These are phyloP conservation scores for Enteromius viviparus DNA, from an alignment of 2,797 vertebrate species.

Conservation along the genomic window DNA sequence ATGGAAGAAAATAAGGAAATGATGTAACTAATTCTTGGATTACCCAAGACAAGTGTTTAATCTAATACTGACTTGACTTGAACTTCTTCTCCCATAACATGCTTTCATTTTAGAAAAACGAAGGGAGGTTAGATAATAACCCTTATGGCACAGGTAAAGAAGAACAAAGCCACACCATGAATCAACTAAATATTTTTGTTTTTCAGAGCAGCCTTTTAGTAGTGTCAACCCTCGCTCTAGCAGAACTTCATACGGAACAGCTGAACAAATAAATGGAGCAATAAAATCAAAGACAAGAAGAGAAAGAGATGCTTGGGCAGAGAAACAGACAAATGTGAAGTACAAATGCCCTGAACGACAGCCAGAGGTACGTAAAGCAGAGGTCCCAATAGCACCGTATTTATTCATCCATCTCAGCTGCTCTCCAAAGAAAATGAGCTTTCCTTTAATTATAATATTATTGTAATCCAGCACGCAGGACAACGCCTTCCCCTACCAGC, in stretches of 20 bases:
- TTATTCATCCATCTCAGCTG: conserved; percentile 27
- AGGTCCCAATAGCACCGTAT: conserved; percentile 22
- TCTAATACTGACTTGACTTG: not conserved
- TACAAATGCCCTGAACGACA: conserved; percentile 14
- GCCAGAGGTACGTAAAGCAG: conserved; percentile 23
- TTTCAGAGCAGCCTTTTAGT: conserved; percentile 60
- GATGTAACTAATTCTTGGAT: not conserved
- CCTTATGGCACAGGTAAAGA: conserved; percentile 14
- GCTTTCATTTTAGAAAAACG: not conserved
- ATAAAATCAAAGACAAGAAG: conserved; percentile 22
- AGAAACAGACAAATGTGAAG: conserved; percentile 24
- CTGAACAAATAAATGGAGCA: conserved; percentile 64
- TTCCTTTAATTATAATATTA: conserved; percentile 46
- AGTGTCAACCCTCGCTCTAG: conserved; percentile 58
- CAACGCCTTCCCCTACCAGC: conserved; percentile 45
- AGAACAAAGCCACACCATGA: conserved; percentile 50
- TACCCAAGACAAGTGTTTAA: not conserved
- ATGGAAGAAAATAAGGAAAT: not conserved
- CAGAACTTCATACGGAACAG: conserved; percentile 63
- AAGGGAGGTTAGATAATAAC: conserved; percentile 8
- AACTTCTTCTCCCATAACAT: not conserved
- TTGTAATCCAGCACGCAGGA: conserved; percentile 40
- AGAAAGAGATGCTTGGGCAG: conserved; percentile 26
- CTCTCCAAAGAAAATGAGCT: conserved; percentile 44
- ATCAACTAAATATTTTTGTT: conserved; percentile 62